Evolutionary conservation across 1,140 invertebrate species (phyloP), one percentile per base, ranked within the genome.

Genomic region (Lasioglossum baleicum): DNA sequence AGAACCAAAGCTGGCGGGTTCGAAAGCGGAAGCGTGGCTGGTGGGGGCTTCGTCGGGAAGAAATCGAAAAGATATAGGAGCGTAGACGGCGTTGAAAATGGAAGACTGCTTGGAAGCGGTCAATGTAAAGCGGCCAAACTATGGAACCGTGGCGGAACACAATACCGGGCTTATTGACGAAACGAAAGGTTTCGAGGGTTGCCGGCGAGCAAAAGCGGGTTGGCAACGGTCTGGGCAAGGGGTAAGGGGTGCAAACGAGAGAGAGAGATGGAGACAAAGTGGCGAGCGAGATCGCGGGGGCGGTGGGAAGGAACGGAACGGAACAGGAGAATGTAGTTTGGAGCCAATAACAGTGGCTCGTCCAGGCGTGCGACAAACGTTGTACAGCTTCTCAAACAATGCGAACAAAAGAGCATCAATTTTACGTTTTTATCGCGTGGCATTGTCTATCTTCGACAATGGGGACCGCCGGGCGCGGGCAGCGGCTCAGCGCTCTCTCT

Each of bases 371-470:
- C 88, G 87, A 91, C 90, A 91, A 92, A 91, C 90, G 89, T 84
- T 91, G 88, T 90, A 89, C 88, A 89, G 88, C 89, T 88, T 84
- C 88, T 91, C 91, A 90, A 92, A 92, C 91, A 92, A 92, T 88
- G 83, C 87, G 86, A 87, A 92, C 92, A 92, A 92, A 92, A 91
- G 90, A 91, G 91, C 90, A 93, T 93, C 92, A 92, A 92, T 92
- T 92, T 92, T 92, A 92, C 90, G 91, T 93, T 93, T 93, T 93
- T 93, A 93, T 92, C 91, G 89, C 88, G 73, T 76, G 74, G 85
- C 79, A 91, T 92, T 92, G 91, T 92, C 90, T 91, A 91, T 91
- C 90, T 89, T 89, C 85, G 88, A 92, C 91, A 92, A 91, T 92
- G 81, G 88, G 78, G 44, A 13, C 73, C 81, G 74, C 75, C 83